Evolutionary conservation across 2,888 invertebrate genomes (phyloP), one percentile per base, ranked within the genome.

Genomic region (Pseudococcus jackbeardsleyi): DNA sequence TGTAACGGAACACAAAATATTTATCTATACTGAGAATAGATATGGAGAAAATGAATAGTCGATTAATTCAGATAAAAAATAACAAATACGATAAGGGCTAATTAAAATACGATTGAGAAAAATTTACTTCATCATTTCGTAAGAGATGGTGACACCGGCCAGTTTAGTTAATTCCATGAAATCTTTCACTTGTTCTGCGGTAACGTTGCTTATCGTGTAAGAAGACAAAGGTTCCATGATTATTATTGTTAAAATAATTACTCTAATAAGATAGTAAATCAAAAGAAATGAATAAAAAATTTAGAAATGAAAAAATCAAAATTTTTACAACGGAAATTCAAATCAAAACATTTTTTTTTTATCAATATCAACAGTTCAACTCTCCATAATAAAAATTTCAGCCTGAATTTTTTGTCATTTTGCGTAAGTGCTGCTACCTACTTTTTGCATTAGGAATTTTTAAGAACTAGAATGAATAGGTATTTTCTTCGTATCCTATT

Each of bases 151-250:
- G 79, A 88, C 50, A 79, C 88, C 88, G 46, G 79, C 82, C 15
- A 54, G 82, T 82, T 82, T 79, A 3, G 42, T 82, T 6, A 88
- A 39, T 59, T 88, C 88, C 11, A 88, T 19, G 39, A 22, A 88
- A 33, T 88, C 88, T 17, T 3, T 22, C 22, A 88, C 82, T 88
- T 88, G 54, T 15, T 88, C 82, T 5, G 59, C 79, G 15, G 22
- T 88, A 1, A 88, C 82, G 39, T 88, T 50, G 22, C 82, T 79
- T 12, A 88, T 79, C 6, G 79, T 79, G 39, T 82, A 88, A 26
- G 88, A 88, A 11, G 88, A 88, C n/a, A 88, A 79, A 17, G 88
- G 50, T 88, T 88, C 88, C 88, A 88, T 88, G 33, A 19, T 87
- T 39, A 46, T 6, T 33, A 72, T 15, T 12, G 4, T 0, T 72